Evolutionary conservation across 2,113 vertebrate species (phyloP), one percentile per base, ranked within the genome.

Genomic region (Micronisus gabar): DNA sequence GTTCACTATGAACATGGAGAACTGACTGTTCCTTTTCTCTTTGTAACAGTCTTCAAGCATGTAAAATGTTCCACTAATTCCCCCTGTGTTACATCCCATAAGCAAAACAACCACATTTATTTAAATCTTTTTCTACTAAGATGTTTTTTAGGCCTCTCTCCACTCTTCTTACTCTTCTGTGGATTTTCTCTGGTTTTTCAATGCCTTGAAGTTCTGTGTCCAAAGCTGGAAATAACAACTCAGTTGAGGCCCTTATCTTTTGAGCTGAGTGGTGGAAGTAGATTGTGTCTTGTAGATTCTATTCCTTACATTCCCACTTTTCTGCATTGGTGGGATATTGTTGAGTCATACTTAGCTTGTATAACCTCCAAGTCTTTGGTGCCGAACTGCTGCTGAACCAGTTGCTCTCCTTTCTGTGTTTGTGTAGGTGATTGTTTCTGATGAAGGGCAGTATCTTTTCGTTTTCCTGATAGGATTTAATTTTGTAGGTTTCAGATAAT

Each of bases 41-140:
- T 82, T 25, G 14, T 53, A 68, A 82, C 65, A 91, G 87, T 88
- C 87, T 90, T 96, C 89, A 88, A 88, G 85, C 52, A 53, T 38
- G 20, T 73, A 29, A 58, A 82, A 62, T 2, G 2, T 90, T 82
- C 23, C 27, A 36, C 59, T 61, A 5, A 32, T 61, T 15, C 23
- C 7, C 41, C 10, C 11, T 17, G 15, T n/a, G 22, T 41, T 73
- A 53, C 72, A 5, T 58, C 9, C 23, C 16, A 6, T 50, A 47
- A 67, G n/a, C 47, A 91, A 74, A 93, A 29, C 11, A 29, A 55
- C 26, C 22, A 36, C 17, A 29, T 45, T 74, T 65, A 50, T 47
- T 59, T 74, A 29, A 26, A 18, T 18, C 1, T 50, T 83, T 79
- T 89, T 32, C 38, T 78, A 48, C 26, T 21, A 72, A 47, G 38